phyloP scores from a whole-genome alignment of 2,888 invertebrate species.

The Zonitis immaculata region DNA sequence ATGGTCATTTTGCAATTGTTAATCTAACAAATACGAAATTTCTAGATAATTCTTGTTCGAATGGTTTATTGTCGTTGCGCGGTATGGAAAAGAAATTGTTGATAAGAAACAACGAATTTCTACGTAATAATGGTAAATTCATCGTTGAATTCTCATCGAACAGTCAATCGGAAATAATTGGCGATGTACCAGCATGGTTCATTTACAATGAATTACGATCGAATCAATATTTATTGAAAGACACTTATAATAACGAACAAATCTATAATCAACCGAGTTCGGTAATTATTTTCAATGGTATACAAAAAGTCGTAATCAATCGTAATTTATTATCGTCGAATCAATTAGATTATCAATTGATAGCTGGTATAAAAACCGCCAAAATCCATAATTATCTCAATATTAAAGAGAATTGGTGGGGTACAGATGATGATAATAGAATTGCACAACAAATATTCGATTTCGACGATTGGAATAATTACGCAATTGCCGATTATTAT shows the following conservation, averaged over 20 bases:
- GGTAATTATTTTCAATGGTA: conserved; percentile 87
- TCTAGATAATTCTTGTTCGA: conserved; percentile 76
- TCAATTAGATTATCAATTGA: conserved; percentile 77
- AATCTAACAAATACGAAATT: conserved; percentile 84
- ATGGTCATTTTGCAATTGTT: conserved; percentile 88
- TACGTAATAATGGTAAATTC: conserved; percentile 73
- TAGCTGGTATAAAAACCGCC: conserved; percentile 89
- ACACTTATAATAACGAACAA: conserved; percentile 41
- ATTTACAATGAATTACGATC: conserved; percentile 70
- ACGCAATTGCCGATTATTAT: conserved; percentile 84
- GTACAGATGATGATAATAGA: conserved; percentile 64
- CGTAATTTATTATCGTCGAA: conserved; percentile 86
- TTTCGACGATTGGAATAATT: conserved; percentile 99
- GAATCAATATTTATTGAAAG: conserved; percentile 54
- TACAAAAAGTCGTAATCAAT: conserved; percentile 88
- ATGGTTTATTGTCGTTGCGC: conserved; percentile 70
- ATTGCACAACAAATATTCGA: conserved; percentile 89
- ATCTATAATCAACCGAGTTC: conserved; percentile 61
- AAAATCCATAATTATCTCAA: conserved; percentile 82
- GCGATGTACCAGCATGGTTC: conserved; percentile 76
- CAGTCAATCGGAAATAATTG: conserved; percentile 90
- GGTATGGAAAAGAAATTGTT: conserved; percentile 97
- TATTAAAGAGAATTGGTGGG: conserved; percentile 97
- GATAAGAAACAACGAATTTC: conserved; percentile 75
- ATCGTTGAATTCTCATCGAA: conserved; percentile 85